Conservation (phyloP, 2,113 vertebrate species). For the Misgurnus mizolepis region DNA sequence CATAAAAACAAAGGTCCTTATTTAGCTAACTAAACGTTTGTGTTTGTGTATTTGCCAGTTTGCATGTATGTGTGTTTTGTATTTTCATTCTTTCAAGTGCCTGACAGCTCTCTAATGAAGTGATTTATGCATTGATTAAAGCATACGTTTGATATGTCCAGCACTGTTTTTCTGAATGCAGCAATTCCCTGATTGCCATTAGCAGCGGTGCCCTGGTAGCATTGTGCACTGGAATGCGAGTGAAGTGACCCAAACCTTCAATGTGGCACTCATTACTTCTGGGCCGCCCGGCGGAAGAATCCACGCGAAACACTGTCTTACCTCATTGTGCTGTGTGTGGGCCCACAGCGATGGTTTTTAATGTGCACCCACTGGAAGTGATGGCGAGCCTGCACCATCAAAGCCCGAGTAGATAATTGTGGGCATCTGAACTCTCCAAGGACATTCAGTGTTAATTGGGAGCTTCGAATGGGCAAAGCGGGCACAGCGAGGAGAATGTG, state of each 20-base stretch:
- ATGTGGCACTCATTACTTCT: slow-evolving; percentile 61
- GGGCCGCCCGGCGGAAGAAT: slow-evolving; percentile 35
- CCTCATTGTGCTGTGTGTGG: slow-evolving; percentile 60
- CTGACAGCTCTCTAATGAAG: background rate
- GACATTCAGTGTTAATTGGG: slow-evolving; percentile 72
- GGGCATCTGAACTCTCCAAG: slow-evolving; percentile 67
- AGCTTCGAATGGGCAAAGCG: slow-evolving; percentile 62
- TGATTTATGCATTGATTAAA: background rate
- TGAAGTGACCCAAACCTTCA: slow-evolving; percentile 48
- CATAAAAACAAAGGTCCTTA: background rate
- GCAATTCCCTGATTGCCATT: slow-evolving; percentile 30
- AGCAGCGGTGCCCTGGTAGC: slow-evolving; percentile 31
- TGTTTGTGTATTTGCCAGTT: background rate
- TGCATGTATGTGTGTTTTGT: background rate
- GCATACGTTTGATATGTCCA: slow-evolving; percentile 6
- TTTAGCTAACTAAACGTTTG: background rate
- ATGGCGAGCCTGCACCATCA: slow-evolving; percentile 65
- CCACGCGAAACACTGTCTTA: slow-evolving; percentile 41
- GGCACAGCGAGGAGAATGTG: slow-evolving; percentile 61
- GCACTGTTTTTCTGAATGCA: slow-evolving; percentile 17
- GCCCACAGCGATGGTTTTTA: slow-evolving; percentile 60
- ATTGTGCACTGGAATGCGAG: slow-evolving; percentile 49
- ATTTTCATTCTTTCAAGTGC: slow-evolving; percentile 15
- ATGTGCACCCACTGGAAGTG: slow-evolving; percentile 65
- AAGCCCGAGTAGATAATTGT: slow-evolving; percentile 71